phyloP scores from a whole-genome alignment of 2,797 vertebrate species.

The Phoebastria nigripes region DNA sequence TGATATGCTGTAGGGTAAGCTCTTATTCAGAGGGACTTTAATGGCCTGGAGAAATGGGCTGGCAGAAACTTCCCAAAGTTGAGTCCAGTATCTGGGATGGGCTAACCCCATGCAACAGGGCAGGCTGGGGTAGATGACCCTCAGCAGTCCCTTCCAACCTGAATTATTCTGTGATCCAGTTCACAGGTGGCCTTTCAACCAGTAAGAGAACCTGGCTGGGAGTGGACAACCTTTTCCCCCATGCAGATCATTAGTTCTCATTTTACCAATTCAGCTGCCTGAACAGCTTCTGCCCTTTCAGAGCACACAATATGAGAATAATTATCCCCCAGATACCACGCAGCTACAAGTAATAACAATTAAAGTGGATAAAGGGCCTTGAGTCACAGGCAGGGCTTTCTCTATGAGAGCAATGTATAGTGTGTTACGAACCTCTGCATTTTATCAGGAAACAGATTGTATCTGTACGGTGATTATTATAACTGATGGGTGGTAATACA shows the following conservation, averaged over 20 bases:
- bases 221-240: neutral
- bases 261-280: neutral
- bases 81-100: neutral
- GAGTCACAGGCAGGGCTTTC: neutral
- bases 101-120: neutral
- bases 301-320: neutral
- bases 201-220: neutral
- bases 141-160: neutral
- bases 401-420: neutral
- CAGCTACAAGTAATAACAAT: neutral
- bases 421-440: neutral
- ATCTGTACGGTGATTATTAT: neutral
- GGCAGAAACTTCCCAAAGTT: neutral
- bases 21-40: neutral
- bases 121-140: neutral
- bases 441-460: conserved; percentile 18
- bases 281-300: neutral
- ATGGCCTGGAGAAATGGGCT: neutral
- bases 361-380: neutral
- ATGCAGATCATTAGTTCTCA: neutral
- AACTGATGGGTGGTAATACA: neutral
- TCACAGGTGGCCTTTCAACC: neutral
- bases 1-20: neutral
- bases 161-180: neutral
- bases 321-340: neutral